Evolutionary conservation across 2,113 vertebrate species (phyloP).

Genomic region (Dicentrarchus labrax): DNA sequence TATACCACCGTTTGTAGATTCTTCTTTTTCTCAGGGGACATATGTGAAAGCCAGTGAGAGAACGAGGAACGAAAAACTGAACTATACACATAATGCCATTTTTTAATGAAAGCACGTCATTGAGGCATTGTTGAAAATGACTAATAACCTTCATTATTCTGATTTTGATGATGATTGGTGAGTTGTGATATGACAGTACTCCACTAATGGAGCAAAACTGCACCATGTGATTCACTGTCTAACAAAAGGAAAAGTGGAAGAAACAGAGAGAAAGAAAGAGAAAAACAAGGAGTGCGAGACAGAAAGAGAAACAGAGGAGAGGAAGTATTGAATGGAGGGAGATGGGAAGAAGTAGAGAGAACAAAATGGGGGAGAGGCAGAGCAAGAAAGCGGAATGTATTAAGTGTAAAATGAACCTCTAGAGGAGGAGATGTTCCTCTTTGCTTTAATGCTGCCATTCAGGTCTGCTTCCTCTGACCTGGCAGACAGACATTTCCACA

Average conservation of each 20-base stretch:
- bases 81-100: background rate
- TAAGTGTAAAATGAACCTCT: conserved; percentile 47
- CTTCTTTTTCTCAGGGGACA: conserved; percentile 36
- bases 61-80: conserved; percentile 13
- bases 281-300: background rate
- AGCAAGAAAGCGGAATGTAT: conserved; percentile 31
- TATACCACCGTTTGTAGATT: conserved; percentile 51
- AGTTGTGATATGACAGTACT: conserved; percentile 44
- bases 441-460: conserved; percentile 61
- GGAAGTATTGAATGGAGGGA: background rate
- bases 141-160: conserved; percentile 67
- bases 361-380: background rate
- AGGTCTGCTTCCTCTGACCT: conserved; percentile 49
- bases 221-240: conserved; percentile 41
- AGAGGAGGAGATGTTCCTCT: conserved; percentile 37
- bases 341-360: background rate
- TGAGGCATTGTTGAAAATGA: conserved; percentile 46
- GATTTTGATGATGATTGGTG: conserved; percentile 61
- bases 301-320: background rate
- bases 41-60: conserved; percentile 29
- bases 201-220: conserved; percentile 38
- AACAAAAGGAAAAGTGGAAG: conserved; percentile 7
- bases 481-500: conserved; percentile 31
- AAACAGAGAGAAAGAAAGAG: background rate
- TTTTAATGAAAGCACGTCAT: conserved; percentile 33